Evolutionary conservation across 2,113 vertebrate genomes (phyloP).

Genomic region (Dicaeum eximium): DNA sequence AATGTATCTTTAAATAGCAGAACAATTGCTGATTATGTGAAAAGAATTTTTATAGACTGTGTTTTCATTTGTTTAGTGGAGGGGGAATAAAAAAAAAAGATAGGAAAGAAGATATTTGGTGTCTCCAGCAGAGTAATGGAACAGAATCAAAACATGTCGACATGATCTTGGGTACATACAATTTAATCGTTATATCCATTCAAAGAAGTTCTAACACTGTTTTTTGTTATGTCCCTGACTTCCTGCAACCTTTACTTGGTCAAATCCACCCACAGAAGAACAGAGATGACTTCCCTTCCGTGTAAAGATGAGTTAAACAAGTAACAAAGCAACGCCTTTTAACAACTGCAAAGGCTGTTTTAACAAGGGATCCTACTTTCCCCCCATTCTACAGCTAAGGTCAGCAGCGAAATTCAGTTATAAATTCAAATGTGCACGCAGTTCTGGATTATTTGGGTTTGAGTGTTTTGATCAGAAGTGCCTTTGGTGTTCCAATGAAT

Average conservation of each 20-base stretch:
- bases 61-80: neutral
- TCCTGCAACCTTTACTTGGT: neutral
- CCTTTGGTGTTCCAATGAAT: neutral
- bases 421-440: neutral
- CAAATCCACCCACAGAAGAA: neutral
- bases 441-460: neutral
- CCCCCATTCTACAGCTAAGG: neutral
- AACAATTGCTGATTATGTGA: neutral
- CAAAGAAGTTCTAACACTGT: neutral
- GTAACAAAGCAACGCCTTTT: neutral
- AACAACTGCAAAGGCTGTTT: neutral
- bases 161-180: neutral
- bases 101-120: neutral
- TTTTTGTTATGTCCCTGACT: neutral
- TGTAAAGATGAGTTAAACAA: neutral
- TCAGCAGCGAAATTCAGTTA: neutral
- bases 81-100: rapidly evolving
- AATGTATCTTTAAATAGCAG: neutral
- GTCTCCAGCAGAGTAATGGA: neutral
- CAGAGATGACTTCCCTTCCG: neutral
- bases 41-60: neutral
- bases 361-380: neutral
- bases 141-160: neutral
- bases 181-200: neutral
- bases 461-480: neutral